These are phyloP conservation scores for Benitochromis conjunctus DNA, from an alignment of 2,113 vertebrate genomes.

Conservation along the genomic window DNA sequence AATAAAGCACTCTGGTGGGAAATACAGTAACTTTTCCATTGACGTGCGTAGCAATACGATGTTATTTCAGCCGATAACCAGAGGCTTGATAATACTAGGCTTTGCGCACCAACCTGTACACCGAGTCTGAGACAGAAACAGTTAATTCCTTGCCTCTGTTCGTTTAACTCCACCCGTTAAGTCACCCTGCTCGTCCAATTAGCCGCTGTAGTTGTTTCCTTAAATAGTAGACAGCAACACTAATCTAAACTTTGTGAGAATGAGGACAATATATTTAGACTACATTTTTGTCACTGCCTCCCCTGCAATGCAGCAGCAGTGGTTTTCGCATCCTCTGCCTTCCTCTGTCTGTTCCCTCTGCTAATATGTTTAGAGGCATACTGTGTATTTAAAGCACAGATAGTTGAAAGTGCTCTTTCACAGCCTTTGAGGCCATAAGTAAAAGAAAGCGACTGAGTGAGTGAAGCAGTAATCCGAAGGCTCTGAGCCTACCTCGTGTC, in stretches of 20 bases:
- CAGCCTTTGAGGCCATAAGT: background rate
- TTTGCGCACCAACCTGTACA: background rate
- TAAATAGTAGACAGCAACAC: background rate
- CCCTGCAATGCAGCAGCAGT: constrained; percentile 57
- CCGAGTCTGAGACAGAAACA: background rate
- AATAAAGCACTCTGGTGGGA: background rate
- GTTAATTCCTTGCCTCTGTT: background rate
- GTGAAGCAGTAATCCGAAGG: constrained; percentile 8
- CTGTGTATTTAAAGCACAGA: background rate
- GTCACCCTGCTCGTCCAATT: background rate
- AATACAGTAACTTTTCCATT: background rate
- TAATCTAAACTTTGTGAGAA: background rate
- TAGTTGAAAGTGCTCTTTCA: background rate
- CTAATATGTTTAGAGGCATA: background rate
- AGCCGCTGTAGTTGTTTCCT: background rate
- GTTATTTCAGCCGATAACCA: background rate
- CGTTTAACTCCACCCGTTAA: background rate
- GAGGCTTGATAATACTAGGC: background rate
- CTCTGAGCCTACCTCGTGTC: constrained; percentile 9
- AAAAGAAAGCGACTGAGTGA: background rate
- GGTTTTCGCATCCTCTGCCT: background rate
- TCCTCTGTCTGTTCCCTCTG: background rate
- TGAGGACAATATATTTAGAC: constrained; percentile 14
- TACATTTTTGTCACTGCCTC: constrained; percentile 1
- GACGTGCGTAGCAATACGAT: background rate